A percentile compares a stretch with the other conserved stretches of the same genome.
These are phyloP conservation scores for Drosophila prostipennis DNA, from an alignment of 2,888 invertebrate species.

Conservation along the genomic window DNA sequence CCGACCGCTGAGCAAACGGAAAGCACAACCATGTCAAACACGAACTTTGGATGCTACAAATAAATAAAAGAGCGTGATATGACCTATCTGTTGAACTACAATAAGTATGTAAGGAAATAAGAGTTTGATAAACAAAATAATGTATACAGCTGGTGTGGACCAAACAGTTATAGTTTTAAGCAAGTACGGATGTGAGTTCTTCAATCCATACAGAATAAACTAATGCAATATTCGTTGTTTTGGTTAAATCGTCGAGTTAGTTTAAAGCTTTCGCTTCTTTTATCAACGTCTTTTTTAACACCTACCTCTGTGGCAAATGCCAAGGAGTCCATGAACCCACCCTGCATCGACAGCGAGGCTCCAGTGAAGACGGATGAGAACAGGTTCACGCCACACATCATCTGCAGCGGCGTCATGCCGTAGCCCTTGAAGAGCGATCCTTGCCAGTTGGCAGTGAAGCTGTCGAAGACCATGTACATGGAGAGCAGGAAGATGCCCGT, in stretches of 20 bases:
- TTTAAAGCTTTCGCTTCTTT: too few relatives aligned
- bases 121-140: neutral
- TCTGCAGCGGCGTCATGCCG: constrained; percentile 92
- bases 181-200: too few relatives aligned
- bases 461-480: constrained; percentile 97
- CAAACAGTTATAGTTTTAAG: neutral
- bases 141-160: neutral
- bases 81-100: neutral
- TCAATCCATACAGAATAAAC: too few relatives aligned
- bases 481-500: constrained; percentile 94
- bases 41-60: too few relatives aligned
- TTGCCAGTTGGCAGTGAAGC: constrained; percentile 99
- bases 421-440: constrained; percentile 94
- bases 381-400: constrained; percentile 98
- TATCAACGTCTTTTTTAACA: too few relatives aligned
- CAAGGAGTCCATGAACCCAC: constrained; percentile 90
- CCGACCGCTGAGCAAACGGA: constrained; percentile 96
- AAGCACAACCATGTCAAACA: constrained; percentile 91
- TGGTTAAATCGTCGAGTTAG: too few relatives aligned
- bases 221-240: too few relatives aligned
- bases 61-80: constrained; percentile 22
- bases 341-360: constrained; percentile 93
- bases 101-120: too few relatives aligned
- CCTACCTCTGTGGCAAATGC: constrained; percentile 90
- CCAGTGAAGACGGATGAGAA: constrained; percentile 96